Percentiles rank a stretch among this genome's conserved stretches.
Evolutionary conservation across 2,797 vertebrate species (phyloP).

Genomic region (Dendrocincla fuliginosa): DNA sequence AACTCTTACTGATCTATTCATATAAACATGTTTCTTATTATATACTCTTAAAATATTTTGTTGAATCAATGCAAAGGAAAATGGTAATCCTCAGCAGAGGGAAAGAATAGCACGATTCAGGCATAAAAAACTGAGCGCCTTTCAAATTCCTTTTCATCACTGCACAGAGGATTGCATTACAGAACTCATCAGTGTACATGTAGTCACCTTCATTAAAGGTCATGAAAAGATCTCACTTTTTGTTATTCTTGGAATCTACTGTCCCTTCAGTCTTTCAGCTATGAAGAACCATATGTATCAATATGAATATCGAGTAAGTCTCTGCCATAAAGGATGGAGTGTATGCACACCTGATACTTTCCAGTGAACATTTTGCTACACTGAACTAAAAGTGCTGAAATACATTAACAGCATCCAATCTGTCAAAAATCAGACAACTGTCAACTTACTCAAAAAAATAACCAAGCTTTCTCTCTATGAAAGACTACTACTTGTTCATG

Average conservation of each 20-base stretch:
- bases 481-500: neutral
- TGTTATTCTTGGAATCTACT: neutral
- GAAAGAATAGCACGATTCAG: neutral
- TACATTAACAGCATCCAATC: neutral
- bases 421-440: neutral
- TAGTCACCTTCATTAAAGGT: neutral
- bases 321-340: neutral
- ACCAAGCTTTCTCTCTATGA: neutral
- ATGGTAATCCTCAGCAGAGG: neutral
- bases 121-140: neutral
- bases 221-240: neutral
- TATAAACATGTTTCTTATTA: constrained; percentile 2
- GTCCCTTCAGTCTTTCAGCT: neutral
- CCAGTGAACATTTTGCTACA: neutral
- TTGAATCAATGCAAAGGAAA: neutral
- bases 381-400: neutral
- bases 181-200: neutral
- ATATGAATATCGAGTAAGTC: neutral
- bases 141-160: neutral
- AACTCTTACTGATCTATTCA: neutral
- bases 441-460: neutral
- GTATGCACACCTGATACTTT: neutral
- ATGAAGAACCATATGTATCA: neutral
- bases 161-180: neutral
- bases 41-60: neutral